Percentiles rank a stretch among this genome's conserved stretches.
Evolutionary conservation across 2,113 vertebrate genomes (phyloP).

Genomic region (Amia ocellicauda): DNA sequence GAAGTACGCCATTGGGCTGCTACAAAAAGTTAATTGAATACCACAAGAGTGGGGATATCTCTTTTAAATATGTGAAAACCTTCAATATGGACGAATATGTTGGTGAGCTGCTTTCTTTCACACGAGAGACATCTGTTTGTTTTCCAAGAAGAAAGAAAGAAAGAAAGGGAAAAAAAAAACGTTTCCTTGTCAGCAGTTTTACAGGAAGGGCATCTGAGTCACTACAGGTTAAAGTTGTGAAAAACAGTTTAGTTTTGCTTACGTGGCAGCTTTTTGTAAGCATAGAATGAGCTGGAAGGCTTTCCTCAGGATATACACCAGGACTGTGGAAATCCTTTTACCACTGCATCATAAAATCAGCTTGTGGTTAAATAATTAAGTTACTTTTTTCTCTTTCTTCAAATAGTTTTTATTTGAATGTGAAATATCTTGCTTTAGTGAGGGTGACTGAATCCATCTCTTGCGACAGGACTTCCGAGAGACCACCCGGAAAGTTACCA

Average conservation of each 20-base stretch:
- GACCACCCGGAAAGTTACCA: conserved; percentile 94
- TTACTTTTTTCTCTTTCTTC: too few relatives aligned
- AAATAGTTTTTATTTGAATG: too few relatives aligned
- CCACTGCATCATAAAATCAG: too few relatives aligned
- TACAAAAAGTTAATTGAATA: conserved; percentile 92
- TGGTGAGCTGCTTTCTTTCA: conserved; percentile 64
- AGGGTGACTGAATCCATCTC: too few relatives aligned
- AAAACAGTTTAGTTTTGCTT: background rate
- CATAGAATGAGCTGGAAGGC: too few relatives aligned
- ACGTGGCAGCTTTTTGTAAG: too few relatives aligned
- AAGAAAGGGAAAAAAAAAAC: too few relatives aligned
- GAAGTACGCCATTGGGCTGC: conserved; percentile 89
- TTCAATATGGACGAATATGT: conserved; percentile 99
- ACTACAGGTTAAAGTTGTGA: background rate
- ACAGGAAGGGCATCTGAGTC: background rate
- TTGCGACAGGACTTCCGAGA: conserved; percentile 76
- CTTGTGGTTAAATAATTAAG: too few relatives aligned
- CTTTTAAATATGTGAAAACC: conserved; percentile 93
- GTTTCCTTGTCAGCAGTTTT: background rate
- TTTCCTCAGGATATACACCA: too few relatives aligned
- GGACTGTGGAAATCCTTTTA: too few relatives aligned
- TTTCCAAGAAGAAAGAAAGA: too few relatives aligned
- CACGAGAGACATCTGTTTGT: background rate
- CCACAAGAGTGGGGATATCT: conserved; percentile 82
- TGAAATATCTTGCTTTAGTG: too few relatives aligned